A percentile compares a stretch with the other conserved stretches of the same genome.
Conservation (phyloP, 2,797 vertebrate genomes). For the Propithecus perrieri region DNA sequence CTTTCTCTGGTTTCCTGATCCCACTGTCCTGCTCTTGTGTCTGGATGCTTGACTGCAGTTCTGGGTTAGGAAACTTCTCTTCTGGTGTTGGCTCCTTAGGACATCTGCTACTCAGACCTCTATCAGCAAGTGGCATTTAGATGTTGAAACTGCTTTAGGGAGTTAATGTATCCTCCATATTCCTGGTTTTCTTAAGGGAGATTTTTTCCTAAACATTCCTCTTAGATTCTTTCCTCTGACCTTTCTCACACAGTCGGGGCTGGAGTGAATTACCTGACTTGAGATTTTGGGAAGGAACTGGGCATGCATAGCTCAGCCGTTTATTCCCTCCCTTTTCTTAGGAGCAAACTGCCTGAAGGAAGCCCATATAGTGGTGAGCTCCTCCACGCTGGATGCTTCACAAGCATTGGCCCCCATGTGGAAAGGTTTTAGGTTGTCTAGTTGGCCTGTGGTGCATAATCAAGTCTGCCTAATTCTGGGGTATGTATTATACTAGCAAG, state of each 20-base stretch:
- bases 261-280: neutral
- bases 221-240: neutral
- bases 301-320: neutral
- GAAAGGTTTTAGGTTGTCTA: neutral
- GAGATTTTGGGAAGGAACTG: neutral
- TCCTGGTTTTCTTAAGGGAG: neutral
- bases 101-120: neutral
- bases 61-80: neutral
- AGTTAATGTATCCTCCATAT: neutral
- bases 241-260: neutral
- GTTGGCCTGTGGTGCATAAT: neutral
- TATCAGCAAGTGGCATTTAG: neutral
- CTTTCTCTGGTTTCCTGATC: neutral
- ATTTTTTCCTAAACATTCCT: neutral
- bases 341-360: neutral
- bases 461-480: neutral
- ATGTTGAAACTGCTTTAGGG: neutral
- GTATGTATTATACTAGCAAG: neutral
- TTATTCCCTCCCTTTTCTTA: neutral
- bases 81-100: neutral
- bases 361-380: rapidly evolving
- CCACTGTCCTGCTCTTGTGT: neutral
- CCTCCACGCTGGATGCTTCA: too few species aligned
- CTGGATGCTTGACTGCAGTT: neutral
- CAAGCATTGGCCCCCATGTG: rapidly evolving